Evolutionary conservation across 1,140 invertebrate species (phyloP).

Genomic region (Lamellibrachia luymesi): DNA sequence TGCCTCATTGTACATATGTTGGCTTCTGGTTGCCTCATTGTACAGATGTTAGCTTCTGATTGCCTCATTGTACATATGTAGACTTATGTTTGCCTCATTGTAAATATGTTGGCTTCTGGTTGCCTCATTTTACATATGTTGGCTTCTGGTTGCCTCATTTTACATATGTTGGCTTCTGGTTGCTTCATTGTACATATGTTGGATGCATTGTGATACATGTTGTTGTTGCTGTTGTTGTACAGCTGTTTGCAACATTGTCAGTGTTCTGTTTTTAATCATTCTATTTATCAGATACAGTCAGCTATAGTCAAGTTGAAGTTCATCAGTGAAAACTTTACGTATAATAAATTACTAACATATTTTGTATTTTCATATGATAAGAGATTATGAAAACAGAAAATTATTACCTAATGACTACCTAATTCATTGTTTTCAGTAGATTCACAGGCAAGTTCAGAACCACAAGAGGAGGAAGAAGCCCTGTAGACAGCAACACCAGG

Average conservation of each 20-base stretch:
- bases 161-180: background rate
- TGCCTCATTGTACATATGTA: background rate
- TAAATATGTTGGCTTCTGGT: background rate
- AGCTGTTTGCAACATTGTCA: background rate
- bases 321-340: too few relatives aligned
- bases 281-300: background rate
- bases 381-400: background rate
- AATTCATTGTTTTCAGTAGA: background rate
- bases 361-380: background rate
- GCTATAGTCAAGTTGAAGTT: background rate
- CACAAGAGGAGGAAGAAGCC: background rate
- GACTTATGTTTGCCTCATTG: background rate
- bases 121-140: background rate
- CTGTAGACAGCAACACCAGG: background rate
- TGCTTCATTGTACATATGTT: background rate
- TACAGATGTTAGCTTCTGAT: background rate
- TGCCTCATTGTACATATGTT: conserved; percentile 1
- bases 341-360: too few relatives aligned
- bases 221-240: background rate
- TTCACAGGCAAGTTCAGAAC: background rate
- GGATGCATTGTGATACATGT: background rate
- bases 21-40: background rate
- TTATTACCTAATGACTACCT: background rate
- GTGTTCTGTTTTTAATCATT: background rate
- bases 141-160: background rate